Base-by-base conservation (phyloP, 2,113 vertebrate genomes). In the Eclectus roratus region DNA sequence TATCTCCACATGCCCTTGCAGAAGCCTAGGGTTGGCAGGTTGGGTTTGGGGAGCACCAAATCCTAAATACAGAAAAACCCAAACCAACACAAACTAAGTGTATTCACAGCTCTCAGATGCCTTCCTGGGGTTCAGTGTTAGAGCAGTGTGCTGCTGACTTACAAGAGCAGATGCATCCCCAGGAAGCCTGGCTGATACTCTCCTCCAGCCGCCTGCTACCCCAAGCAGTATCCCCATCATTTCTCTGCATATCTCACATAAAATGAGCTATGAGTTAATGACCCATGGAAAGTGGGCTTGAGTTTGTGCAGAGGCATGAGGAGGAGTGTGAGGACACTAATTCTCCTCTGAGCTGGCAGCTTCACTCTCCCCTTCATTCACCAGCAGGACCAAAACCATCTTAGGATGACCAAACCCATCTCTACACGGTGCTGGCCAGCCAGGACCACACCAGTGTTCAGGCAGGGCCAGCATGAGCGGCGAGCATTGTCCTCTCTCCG, bases 61-160 rank as follows among this genome's bases (percentile, higher is more conserved):
- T 52, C 47, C 41, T 18, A 60, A 91, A 35, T 5, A 9, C 7
- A 60, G 66, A 53, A 35, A 19, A 61, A 61, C 9, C 18, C 41
- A 52, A 3, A 0, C 0, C 2, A 6, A 28, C 27, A 21, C 47
- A 28, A 61, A 76, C 50, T 17, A 50, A 31, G 23, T 1, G 0
- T 68, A 17, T 50, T 89, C n/a, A 13, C 20, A 35, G 46, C 25
- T 66, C 33, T 41, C 11, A 0, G 20, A 10, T 60, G 35, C 76
- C 14, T 28, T 21, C 25, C 20, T 61, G 76, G 87, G 60, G 35
- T 80, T 72, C 3, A 7, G 25, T 17, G 58, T 80, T 2, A 0
- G 73, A 78, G 44, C 25, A 1, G 25, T 10, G 0, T 35, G 44
- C 78, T 64, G 43, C 50, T 7, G 3, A 64, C 25, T 46, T 27